Conservation (phyloP, 2,888 invertebrate genomes). For the Galerucella pusilla region DNA sequence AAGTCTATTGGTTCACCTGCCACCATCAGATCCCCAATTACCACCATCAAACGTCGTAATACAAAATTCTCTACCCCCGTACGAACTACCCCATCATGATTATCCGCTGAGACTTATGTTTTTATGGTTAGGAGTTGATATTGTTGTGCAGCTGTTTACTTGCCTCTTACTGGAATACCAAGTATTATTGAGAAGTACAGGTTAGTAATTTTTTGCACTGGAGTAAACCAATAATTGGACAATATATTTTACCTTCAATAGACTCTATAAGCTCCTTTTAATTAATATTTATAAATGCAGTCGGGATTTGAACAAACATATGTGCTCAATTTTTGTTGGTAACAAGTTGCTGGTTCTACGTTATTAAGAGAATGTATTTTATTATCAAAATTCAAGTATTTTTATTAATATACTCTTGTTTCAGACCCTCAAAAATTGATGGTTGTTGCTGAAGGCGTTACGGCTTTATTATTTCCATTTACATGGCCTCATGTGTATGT, state of each 20-base stretch:
- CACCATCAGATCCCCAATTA: conserved; percentile 76
- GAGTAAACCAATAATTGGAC: no score
- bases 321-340: no score
- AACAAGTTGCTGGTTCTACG: not conserved
- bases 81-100: conserved; percentile 94
- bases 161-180: conserved; percentile 97
- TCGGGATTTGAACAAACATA: no score
- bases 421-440: conserved; percentile 94
- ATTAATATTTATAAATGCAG: no score
- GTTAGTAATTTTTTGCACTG: conserved; percentile 64
- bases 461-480: conserved; percentile 91
- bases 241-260: no score
- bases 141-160: conserved; percentile 91
- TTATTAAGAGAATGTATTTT: not conserved
- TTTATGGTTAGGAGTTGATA: conserved; percentile 88
- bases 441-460: conserved; percentile 95
- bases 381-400: no score
- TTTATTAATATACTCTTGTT: conserved; percentile 46
- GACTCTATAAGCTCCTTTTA: no score
- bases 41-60: conserved; percentile 76
- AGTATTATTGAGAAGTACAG: conserved; percentile 91
- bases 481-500: conserved; percentile 99
- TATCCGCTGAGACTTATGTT: conserved; percentile 92
- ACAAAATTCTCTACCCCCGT: conserved; percentile 79
- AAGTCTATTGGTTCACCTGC: conserved; percentile 82